These are phyloP conservation scores for Bostrychus sinensis DNA, from an alignment of 2,113 vertebrate genomes.

Conservation along the genomic window DNA sequence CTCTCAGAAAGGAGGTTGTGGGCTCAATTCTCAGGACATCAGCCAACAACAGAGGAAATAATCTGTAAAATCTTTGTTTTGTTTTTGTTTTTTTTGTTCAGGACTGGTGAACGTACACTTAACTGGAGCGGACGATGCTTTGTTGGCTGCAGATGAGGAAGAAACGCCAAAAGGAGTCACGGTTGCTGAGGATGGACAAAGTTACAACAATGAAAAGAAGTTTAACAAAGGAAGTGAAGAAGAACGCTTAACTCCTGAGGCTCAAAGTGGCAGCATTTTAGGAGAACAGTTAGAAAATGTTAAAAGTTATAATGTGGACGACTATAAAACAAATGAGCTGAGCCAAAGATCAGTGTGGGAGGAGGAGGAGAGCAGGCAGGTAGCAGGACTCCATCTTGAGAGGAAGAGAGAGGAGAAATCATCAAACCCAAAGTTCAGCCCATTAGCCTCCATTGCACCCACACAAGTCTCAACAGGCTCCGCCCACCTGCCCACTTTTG, in stretches of 20 bases:
- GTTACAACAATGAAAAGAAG: neutral
- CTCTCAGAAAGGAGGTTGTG: too few relatives aligned
- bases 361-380: conserved; percentile 43
- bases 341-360: conserved; percentile 19
- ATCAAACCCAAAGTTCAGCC: conserved; percentile 22
- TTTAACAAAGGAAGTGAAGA: conserved; percentile 6
- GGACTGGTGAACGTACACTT: conserved; percentile 6
- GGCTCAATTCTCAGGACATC: too few relatives aligned
- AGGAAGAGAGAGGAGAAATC: neutral
- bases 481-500: neutral
- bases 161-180: neutral
- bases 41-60: too few relatives aligned
- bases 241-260: neutral
- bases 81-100: too few relatives aligned
- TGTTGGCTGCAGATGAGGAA: conserved; percentile 3
- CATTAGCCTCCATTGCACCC: neutral
- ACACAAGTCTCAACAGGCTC: conserved; percentile 7
- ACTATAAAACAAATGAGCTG: neutral
- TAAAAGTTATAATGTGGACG: neutral
- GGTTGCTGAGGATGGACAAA: conserved; percentile 5
- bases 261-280: conserved; percentile 6
- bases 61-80: too few relatives aligned
- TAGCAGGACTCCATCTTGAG: conserved; percentile 42
- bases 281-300: neutral
- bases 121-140: conserved; percentile 16